Conservation (phyloP, 1,140 invertebrate genomes). For the Tigriopus japonicus region DNA sequence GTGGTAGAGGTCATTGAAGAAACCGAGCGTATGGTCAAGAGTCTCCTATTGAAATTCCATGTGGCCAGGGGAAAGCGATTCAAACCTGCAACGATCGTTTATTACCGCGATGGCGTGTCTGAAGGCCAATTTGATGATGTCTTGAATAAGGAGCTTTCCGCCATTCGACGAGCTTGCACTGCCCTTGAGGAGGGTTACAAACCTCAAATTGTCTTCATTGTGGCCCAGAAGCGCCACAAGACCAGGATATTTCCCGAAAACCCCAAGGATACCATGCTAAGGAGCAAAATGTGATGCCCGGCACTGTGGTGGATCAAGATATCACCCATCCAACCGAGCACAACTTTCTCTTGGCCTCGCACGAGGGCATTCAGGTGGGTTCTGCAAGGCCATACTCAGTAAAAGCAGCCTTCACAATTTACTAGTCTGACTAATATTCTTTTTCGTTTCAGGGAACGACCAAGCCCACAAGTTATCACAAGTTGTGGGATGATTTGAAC, state of each 20-base stretch:
- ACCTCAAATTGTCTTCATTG: conserved; percentile 28
- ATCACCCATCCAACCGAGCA: conserved; percentile 61
- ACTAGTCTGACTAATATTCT: not conserved
- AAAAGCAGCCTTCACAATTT: not conserved
- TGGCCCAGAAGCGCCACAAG: conserved; percentile 31
- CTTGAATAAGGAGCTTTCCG: conserved; percentile 9
- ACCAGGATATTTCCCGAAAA: conserved; percentile 23
- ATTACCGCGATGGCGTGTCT: conserved; percentile 52
- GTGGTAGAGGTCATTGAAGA: conserved; percentile 32
- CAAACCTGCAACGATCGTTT: conserved; percentile 26
- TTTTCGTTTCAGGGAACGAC: conserved; percentile 56
- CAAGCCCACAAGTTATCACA: conserved; percentile 68
- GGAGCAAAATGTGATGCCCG: conserved; percentile 50
- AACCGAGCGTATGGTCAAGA: conserved; percentile 26
- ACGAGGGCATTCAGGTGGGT: conserved; percentile 40
- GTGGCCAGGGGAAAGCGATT: not conserved
- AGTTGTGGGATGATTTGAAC: conserved; percentile 56
- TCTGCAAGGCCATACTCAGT: no score
- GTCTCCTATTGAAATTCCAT: conserved; percentile 1
- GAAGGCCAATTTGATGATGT: conserved; percentile 63
- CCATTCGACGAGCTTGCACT: conserved; percentile 22
- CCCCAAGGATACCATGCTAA: conserved; percentile 5
- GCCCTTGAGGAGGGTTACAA: conserved; percentile 21
- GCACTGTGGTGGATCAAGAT: conserved; percentile 56
- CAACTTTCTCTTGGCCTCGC: conserved; percentile 65